A percentile compares a stretch with the other conserved stretches of the same genome.
Conservation (phyloP, 35 echinoderm and acorn worm genomes). For the Chiridota heheva region DNA sequence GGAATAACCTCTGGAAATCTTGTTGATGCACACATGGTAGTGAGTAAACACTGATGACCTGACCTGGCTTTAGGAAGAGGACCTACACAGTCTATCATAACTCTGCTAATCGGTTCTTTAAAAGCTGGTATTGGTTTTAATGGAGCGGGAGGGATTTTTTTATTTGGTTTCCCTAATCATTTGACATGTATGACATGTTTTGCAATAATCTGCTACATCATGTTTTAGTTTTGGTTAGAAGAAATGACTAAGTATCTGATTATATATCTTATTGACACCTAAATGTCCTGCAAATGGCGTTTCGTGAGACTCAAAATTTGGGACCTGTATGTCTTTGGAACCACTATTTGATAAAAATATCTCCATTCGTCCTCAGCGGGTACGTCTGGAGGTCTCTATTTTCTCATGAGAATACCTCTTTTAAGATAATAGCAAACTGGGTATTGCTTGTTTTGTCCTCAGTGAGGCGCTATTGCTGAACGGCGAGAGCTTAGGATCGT, state of each 20-base stretch:
- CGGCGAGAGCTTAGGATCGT: too few species aligned
- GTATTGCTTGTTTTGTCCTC: too few species aligned
- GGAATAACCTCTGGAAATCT: neutral
- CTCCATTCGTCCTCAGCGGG: too few species aligned
- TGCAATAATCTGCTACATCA: neutral
- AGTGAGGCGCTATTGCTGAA: too few species aligned
- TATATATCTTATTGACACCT: too few species aligned
- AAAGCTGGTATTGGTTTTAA: neutral
- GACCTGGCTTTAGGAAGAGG: neutral
- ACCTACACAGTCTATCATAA: neutral
- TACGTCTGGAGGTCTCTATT: too few species aligned
- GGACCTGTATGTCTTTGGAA: neutral
- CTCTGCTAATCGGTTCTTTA: neutral
- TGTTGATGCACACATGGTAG: neutral
- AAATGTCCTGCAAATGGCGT: too few species aligned
- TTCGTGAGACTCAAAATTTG: too few species aligned
- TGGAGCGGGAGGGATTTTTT: neutral
- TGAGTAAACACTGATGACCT: neutral
- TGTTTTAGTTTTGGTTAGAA: neutral
- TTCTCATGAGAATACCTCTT: too few species aligned
- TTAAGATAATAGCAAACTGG: too few species aligned
- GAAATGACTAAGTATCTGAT: too few species aligned
- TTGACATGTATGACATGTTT: neutral
- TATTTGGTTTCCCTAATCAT: neutral
- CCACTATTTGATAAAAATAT: neutral